phyloP scores from a whole-genome alignment of 2,797 vertebrate species.

The Cynopterus sphinx region DNA sequence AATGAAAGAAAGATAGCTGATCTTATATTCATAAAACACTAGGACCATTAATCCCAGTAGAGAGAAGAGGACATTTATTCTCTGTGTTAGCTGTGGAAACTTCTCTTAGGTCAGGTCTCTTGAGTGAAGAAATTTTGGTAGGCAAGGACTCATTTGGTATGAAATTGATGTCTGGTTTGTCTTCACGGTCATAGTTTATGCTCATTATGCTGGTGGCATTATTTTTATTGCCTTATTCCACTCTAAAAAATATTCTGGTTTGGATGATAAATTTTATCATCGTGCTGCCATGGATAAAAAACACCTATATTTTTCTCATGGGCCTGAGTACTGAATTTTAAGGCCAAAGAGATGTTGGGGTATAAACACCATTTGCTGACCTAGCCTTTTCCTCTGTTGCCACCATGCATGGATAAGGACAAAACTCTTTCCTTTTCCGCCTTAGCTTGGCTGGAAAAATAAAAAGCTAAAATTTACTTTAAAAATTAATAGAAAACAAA shows the following conservation, averaged over 20 bases:
- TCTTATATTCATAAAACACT: not conserved
- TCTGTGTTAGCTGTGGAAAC: not conserved
- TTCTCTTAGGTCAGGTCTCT: not conserved
- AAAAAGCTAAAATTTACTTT: conserved; percentile 40
- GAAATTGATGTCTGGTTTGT: not conserved
- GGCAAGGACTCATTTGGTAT: not conserved
- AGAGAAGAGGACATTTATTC: not conserved
- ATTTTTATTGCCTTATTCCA: not conserved
- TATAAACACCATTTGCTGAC: not conserved
- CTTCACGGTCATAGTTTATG: not conserved
- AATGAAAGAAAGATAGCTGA: not conserved
- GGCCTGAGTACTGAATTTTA: not conserved
- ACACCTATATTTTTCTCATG: not conserved
- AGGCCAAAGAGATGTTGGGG: not conserved
- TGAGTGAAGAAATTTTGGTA: not conserved
- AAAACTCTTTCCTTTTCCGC: not conserved
- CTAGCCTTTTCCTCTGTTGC: not conserved
- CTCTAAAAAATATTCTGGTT: not conserved
- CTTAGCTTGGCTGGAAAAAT: not conserved
- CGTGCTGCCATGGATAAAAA: not conserved
- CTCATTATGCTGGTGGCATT: not conserved
- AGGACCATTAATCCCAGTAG: not conserved
- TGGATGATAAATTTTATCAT: not conserved
- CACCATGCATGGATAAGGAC: not conserved
- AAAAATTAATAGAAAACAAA: not conserved